Evolutionary conservation across 2,888 invertebrate genomes (phyloP).

Genomic region (Liopterus haemorrhoidalis): DNA sequence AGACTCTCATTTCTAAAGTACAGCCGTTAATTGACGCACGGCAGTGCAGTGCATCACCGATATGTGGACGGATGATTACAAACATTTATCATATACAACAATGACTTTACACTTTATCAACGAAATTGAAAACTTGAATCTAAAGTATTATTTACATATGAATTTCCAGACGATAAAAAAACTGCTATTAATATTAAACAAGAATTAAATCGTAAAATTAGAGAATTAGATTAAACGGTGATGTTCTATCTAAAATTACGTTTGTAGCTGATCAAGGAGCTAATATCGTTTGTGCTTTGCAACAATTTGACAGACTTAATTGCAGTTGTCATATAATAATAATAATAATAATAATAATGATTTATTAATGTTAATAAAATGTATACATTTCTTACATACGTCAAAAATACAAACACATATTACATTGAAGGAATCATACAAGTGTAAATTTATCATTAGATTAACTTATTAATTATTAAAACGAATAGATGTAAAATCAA

Average conservation of each 20-base stretch:
- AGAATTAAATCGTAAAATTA: too few species aligned
- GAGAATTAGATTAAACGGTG: neutral
- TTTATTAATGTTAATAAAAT: too few species aligned
- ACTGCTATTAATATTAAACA: slow-evolving; percentile 1
- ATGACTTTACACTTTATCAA: slow-evolving; percentile 1
- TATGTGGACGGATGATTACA: slow-evolving; percentile 5
- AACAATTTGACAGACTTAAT: neutral
- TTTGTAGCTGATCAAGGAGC: slow-evolving; percentile 3
- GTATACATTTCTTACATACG: too few species aligned
- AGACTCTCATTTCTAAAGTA: too few species aligned
- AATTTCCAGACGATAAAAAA: slow-evolving; percentile 5
- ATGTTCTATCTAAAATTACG: neutral
- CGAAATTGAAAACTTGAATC: neutral
- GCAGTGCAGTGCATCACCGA: slow-evolving; percentile 3
- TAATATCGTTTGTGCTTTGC: neutral
- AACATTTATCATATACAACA: slow-evolving; percentile 5
- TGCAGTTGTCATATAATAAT: slow-evolving; percentile 1
- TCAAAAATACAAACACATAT: too few species aligned
- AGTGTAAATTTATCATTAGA: too few species aligned
- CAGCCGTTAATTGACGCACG: neutral
- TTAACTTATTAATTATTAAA: too few species aligned
- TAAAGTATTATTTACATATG: slow-evolving; percentile 2
- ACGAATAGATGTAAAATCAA: too few species aligned
- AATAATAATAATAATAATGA: neutral
- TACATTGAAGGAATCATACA: too few species aligned